These are phyloP conservation scores for Polia nebulosa DNA, from an alignment of 2,888 invertebrate species.

Conservation along the genomic window DNA sequence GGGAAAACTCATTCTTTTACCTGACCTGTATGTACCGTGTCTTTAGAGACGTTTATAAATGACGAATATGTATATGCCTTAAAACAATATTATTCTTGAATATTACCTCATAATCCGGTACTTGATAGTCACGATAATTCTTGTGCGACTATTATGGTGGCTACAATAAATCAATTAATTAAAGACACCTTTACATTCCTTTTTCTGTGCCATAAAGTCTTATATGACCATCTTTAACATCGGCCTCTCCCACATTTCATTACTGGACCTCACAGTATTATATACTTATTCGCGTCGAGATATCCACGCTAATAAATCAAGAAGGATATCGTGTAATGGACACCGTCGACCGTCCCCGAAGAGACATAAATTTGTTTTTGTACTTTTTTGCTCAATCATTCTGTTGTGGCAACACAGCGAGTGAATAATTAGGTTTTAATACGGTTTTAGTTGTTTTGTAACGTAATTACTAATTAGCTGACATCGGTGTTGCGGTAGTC, in stretches of 20 bases:
- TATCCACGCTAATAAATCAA: slow-evolving; percentile 87
- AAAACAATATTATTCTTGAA: slow-evolving; percentile 11
- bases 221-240: slow-evolving; percentile 55
- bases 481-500: neutral
- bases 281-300: slow-evolving; percentile 80
- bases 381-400: slow-evolving; percentile 86
- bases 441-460: slow-evolving; percentile 50
- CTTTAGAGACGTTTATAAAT: neutral
- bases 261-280: slow-evolving; percentile 79
- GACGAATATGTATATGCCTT: neutral
- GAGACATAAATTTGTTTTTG: slow-evolving; percentile 88
- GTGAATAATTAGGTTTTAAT: slow-evolving; percentile 78
- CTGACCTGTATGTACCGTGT: too few relatives aligned
- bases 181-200: slow-evolving; percentile 49
- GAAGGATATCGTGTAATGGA: slow-evolving; percentile 89
- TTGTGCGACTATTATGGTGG: slow-evolving; percentile 32
- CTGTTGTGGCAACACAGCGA: slow-evolving; percentile 76
- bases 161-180: slow-evolving; percentile 53
- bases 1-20: neutral
- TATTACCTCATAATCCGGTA: slow-evolving; percentile 11
- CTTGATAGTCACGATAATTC: slow-evolving; percentile 27
- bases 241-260: slow-evolving; percentile 79
- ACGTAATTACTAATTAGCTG: slow-evolving; percentile 30
- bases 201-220: slow-evolving; percentile 45
- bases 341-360: slow-evolving; percentile 83